A percentile compares a stretch with the other conserved stretches of the same genome.
These are phyloP conservation scores for Petrocephalus sullivani DNA, from an alignment of 2,797 vertebrate genomes.

Conservation along the genomic window DNA sequence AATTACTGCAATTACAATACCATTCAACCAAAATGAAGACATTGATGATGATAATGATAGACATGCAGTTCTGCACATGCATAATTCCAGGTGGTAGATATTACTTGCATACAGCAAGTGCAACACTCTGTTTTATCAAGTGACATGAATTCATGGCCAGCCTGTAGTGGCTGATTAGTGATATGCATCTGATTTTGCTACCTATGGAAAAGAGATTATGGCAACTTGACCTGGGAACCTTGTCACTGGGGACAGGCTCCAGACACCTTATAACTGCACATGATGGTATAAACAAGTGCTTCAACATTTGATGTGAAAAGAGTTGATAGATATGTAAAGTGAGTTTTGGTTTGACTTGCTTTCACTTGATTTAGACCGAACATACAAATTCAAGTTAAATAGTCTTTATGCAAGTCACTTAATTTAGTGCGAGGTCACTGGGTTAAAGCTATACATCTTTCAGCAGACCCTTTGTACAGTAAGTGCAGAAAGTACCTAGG, in stretches of 20 bases:
- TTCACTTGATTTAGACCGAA: background rate
- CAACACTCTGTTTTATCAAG: background rate
- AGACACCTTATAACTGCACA: background rate
- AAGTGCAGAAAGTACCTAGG: background rate
- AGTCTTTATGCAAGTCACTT: background rate
- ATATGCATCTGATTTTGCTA: background rate
- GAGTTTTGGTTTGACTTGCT: background rate
- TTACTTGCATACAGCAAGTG: background rate
- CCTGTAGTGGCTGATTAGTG: background rate
- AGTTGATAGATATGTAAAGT: background rate
- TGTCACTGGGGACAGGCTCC: background rate
- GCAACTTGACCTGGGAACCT: background rate
- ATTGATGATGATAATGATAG: background rate
- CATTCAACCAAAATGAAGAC: constrained; percentile 1
- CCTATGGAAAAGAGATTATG: background rate
- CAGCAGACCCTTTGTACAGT: background rate
- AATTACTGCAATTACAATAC: background rate
- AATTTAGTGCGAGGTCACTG: background rate
- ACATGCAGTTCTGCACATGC: background rate
- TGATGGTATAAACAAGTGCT: background rate
- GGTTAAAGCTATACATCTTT: background rate
- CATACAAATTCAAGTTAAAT: background rate
- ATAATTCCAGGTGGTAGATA: background rate
- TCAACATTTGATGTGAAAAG: background rate
- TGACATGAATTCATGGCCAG: background rate